Evolutionary conservation across 2,113 vertebrate genomes (phyloP), one percentile per base, ranked within the genome.

Genomic region (Rhombomys opimus): DNA sequence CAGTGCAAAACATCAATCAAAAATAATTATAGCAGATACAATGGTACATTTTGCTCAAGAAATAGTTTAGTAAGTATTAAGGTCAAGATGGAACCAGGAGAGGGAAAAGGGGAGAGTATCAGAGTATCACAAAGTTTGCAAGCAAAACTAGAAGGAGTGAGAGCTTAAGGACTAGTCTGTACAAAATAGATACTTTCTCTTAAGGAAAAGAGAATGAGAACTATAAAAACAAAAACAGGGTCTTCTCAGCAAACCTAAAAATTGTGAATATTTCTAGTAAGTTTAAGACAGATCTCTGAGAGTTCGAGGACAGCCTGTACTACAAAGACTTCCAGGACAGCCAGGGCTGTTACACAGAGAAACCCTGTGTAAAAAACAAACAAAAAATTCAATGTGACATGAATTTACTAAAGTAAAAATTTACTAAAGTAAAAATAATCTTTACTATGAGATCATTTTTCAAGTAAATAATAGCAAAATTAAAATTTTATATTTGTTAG

Each of bases 381-480:
- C 46, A 46, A 46, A 46, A 46, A 46, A 46, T 3, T 46, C 46
- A 46, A 46, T 4, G 46, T 4, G 46, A 46, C 5, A n/a, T n/a
- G n/a, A n/a, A n/a, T n/a, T n/a, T n/a, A n/a, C n/a, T n/a, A n/a
- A n/a, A n/a, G n/a, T 46, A 46, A 46, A 46, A 46, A 46, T n/a
- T n/a, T 46, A 46, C 4, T 46, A 4, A 46, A 46, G 5, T 46
- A 46, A 93, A 94, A 85, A 91, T 89, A 59, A 91, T 54, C 30
- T 89, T 1, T 65, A 82, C 10, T 82, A 89, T 73, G 61, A 78
- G n/a, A 14, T n/a, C 10, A 14, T 35, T 80, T 68, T 67, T 78
- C 32, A 94, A 75, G 61, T 94, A 94, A 90, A 75, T 38, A 92
- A 89, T 61, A 91, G 50, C 18, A 87, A 91, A 84, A 72, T 70